Conservation (phyloP, 2,888 invertebrate species). For the Petrolisthes manimaculis region DNA sequence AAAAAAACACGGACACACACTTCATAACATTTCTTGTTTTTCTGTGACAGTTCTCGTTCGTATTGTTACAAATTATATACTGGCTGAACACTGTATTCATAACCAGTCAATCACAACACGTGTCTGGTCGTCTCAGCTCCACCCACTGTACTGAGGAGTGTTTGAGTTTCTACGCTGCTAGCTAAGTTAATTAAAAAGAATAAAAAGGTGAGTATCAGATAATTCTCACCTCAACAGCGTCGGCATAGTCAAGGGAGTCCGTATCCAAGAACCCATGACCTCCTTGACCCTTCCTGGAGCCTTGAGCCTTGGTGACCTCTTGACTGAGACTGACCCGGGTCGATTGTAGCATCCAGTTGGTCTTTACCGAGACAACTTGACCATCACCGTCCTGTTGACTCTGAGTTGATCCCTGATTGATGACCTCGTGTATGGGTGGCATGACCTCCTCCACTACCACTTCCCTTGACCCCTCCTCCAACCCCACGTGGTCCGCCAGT, state of each 20-base stretch:
- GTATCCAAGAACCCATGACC: slow-evolving; percentile 14
- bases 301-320: too few species aligned
- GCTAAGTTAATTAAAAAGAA: too few species aligned
- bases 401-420: background rate
- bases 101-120: background rate
- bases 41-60: too few species aligned
- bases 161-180: too few species aligned
- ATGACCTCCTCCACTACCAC: too few species aligned
- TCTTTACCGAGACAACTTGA: background rate
- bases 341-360: background rate
- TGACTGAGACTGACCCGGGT: background rate
- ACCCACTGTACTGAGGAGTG: too few species aligned
- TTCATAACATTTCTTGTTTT: too few species aligned
- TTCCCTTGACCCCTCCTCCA: background rate
- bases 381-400: background rate
- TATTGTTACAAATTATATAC: too few species aligned
- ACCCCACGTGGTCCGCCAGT: slow-evolving; percentile 13
- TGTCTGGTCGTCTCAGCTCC: too few species aligned
- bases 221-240: slow-evolving; percentile 20
- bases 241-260: slow-evolving; percentile 22
- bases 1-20: too few species aligned
- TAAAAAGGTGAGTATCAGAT: too few species aligned
- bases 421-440: background rate
- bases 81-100: background rate
- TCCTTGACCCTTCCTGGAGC: too few species aligned